A percentile compares a stretch with the other conserved stretches of the same genome.
phyloP scores from a whole-genome alignment of 2,888 invertebrate species.

The Lithosia quadra region DNA sequence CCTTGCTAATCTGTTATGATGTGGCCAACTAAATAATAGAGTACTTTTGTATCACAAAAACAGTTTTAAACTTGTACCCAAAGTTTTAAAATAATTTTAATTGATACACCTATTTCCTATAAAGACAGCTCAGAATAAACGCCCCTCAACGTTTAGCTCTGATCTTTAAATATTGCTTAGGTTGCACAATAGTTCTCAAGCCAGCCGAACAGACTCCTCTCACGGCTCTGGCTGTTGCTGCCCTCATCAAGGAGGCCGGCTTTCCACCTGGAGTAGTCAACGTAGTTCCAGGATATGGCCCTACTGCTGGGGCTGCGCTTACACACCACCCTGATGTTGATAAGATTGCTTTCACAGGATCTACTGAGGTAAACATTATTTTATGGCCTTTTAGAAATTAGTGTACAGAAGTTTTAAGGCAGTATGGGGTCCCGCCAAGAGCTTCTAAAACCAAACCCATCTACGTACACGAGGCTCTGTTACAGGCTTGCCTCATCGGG shows the following conservation, averaged over 20 bases:
- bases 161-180: slow-evolving; percentile 62
- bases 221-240: slow-evolving; percentile 95
- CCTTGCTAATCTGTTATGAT: no score
- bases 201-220: slow-evolving; percentile 98
- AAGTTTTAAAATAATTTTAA: no score
- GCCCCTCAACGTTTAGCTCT: not conserved
- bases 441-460: no score
- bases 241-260: slow-evolving; percentile 94
- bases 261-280: slow-evolving; percentile 97
- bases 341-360: slow-evolving; percentile 93
- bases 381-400: not conserved
- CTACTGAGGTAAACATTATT: slow-evolving; percentile 70
- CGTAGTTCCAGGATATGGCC: slow-evolving; percentile 95
- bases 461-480: no score
- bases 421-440: not conserved
- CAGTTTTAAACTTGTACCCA: no score
- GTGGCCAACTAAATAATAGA: no score
- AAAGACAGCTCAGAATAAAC: no score
- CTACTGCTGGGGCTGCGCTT: slow-evolving; percentile 92
- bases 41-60: no score
- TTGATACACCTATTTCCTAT: no score
- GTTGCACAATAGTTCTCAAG: slow-evolving; percentile 95
- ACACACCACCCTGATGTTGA: slow-evolving; percentile 92
- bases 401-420: not conserved
- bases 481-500: no score